Conservation (phyloP, 2,888 invertebrate species). For the Antitype chi region DNA sequence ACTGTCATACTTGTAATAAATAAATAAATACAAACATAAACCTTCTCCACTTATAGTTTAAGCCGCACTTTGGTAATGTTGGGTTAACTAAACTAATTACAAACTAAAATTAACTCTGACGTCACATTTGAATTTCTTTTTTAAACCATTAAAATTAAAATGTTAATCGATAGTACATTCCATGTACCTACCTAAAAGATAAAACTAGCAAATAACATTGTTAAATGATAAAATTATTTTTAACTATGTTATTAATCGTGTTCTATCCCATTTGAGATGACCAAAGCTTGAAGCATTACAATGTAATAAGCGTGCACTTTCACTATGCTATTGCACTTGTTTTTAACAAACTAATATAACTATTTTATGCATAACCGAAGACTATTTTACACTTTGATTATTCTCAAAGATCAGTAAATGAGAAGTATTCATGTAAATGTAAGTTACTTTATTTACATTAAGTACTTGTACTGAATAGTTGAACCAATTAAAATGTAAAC, state of each 20-base stretch:
- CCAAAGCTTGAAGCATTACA: not conserved
- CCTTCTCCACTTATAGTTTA: conserved; percentile 54
- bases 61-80: conserved; percentile 67
- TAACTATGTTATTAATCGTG: not conserved
- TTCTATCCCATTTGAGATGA: not conserved
- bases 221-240: conserved; percentile 18
- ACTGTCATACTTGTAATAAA: conserved; percentile 57
- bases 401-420: not conserved
- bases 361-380: not conserved
- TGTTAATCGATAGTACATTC: not conserved
- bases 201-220: conserved; percentile 13
- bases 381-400: conserved; percentile 8
- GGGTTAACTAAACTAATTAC: conserved; percentile 44
- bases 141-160: conserved; percentile 1
- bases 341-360: not conserved
- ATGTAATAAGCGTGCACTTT: not conserved
- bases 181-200: not conserved
- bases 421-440: not conserved
- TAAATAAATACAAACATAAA: conserved; percentile 63
- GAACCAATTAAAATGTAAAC: conserved; percentile 9
- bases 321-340: conserved; percentile 1
- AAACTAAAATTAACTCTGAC: conserved; percentile 48
- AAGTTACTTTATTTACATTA: not conserved
- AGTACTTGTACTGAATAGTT: conserved; percentile 15
- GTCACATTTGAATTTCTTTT: conserved; percentile 27